These are phyloP conservation scores for Ethmia dodecea DNA, from an alignment of 2,888 invertebrate species.

Conservation along the genomic window DNA sequence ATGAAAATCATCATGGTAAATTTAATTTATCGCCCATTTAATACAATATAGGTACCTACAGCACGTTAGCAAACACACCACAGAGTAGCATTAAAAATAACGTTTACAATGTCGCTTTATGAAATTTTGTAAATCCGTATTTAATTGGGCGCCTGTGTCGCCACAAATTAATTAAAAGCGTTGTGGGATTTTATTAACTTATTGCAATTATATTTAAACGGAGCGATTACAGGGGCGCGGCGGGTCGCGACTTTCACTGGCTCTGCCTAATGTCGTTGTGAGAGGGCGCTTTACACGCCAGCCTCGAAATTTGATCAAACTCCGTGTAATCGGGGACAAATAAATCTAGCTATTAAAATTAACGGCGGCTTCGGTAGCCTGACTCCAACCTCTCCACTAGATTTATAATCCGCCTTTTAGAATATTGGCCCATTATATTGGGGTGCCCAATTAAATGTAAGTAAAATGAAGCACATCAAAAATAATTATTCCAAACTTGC, in stretches of 20 bases:
- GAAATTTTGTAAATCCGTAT: slow-evolving; percentile 55
- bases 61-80: slow-evolving; percentile 35
- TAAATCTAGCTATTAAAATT: slow-evolving; percentile 69
- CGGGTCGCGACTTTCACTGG: slow-evolving; percentile 21
- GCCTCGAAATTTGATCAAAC: slow-evolving; percentile 59
- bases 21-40: slow-evolving; percentile 29
- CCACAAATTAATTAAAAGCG: slow-evolving; percentile 69
- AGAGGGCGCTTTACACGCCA: slow-evolving; percentile 35
- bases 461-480: slow-evolving; percentile 19
- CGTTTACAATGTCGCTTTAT: slow-evolving; percentile 41
- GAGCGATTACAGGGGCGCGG: slow-evolving; percentile 46
- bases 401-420: slow-evolving; percentile 62
- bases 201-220: slow-evolving; percentile 71
- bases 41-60: no score
- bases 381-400: slow-evolving; percentile 60
- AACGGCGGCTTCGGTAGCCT: slow-evolving; percentile 48
- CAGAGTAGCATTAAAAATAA: slow-evolving; percentile 36
- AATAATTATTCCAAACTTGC: no score
- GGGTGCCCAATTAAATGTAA: slow-evolving; percentile 20
- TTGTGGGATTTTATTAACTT: slow-evolving; percentile 66
- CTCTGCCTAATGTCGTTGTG: slow-evolving; percentile 42
- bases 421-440: slow-evolving; percentile 42
- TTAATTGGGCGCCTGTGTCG: slow-evolving; percentile 59
- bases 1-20: slow-evolving; percentile 31
- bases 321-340: slow-evolving; percentile 60